Base-by-base conservation (phyloP, 2,888 invertebrate genomes). In the Gasteruption jaculator region DNA sequence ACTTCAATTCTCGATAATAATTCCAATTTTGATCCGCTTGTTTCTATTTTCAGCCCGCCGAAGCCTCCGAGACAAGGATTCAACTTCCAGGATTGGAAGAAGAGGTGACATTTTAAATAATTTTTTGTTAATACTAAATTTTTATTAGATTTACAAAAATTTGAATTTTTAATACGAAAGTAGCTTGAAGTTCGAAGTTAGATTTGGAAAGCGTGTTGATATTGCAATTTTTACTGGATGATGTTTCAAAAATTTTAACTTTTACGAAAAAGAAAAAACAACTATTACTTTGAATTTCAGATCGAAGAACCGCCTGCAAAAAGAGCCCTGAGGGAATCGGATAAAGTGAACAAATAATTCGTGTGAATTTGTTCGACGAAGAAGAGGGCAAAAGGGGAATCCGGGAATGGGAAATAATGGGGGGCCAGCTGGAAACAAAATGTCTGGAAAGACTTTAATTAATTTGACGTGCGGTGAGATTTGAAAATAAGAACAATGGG, bases 51-150 rank as follows among this genome's bases (percentile, higher is more conserved):
- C 74, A 86, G 85, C 86, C 86, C 10, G 84, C 85, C 5, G 85
- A 85, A 73, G 86, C 86, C n/a, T 82, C 85, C 3, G 85, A 86
- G 57, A 86, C 86, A 12, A 83, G 85, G 69, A 85, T 86, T 57
- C 82, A 82, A 61, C 74, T 86, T 50, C 85, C 85, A 11, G 85
- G 84, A 18, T 73, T 86, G 46, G 83, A 77, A 46, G 79, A 78
- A 34, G 74, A 75, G 46, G 73, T 73, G 7, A 14, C 29, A 31
- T 3, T 5, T 19, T 27, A 29, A 15, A 20, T 25, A 8, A 32
- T 26, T 11, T 6, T 19, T 11, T 27, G 8, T 7, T 7, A 15
- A 15, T 12, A 6, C 6, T 27, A 1, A n/a, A n/a, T n/a, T 24
- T n/a, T 24, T 24, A n/a, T n/a, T n/a, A n/a, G n/a, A n/a, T n/a